Percentiles rank a stretch among this genome's conserved stretches.
phyloP scores from a whole-genome alignment of 2,797 vertebrate species.

The Sternotherus odoratus region DNA sequence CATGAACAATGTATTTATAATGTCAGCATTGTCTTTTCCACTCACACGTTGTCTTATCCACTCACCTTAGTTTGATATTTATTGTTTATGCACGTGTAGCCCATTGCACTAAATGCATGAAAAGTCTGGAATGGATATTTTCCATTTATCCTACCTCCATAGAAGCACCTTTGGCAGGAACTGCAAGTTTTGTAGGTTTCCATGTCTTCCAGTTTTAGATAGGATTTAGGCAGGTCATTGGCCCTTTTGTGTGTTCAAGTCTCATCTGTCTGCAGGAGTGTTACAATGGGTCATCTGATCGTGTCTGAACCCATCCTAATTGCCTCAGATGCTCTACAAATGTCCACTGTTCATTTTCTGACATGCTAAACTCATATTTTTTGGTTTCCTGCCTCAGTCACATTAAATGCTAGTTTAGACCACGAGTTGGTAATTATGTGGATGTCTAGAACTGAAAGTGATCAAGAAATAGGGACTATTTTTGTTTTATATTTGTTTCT shows the following conservation, averaged over 20 bases:
- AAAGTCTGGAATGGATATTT: conserved; percentile 65
- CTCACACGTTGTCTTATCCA: conserved; percentile 61
- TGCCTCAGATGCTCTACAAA: not conserved
- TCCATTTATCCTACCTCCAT: conserved; percentile 5
- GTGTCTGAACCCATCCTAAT: not conserved
- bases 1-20: conserved; percentile 64
- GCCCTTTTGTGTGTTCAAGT: conserved; percentile 24
- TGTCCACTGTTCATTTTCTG: not conserved
- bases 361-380: not conserved
- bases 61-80: conserved; percentile 72
- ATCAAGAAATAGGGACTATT: not conserved
- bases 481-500: not conserved
- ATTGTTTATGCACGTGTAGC: conserved; percentile 62
- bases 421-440: not conserved
- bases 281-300: not conserved
- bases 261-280: not conserved
- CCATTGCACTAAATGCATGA: conserved; percentile 33
- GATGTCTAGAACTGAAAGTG: not conserved
- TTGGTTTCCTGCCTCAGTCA: not conserved
- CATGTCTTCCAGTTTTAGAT: not conserved
- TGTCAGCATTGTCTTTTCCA: conserved; percentile 74
- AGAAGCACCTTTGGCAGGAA: conserved; percentile 35
- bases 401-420: not conserved
- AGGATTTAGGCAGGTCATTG: not conserved
- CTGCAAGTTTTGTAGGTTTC: not conserved